Conservation (phyloP, 2,113 vertebrate genomes). For the Gobio gobio region DNA sequence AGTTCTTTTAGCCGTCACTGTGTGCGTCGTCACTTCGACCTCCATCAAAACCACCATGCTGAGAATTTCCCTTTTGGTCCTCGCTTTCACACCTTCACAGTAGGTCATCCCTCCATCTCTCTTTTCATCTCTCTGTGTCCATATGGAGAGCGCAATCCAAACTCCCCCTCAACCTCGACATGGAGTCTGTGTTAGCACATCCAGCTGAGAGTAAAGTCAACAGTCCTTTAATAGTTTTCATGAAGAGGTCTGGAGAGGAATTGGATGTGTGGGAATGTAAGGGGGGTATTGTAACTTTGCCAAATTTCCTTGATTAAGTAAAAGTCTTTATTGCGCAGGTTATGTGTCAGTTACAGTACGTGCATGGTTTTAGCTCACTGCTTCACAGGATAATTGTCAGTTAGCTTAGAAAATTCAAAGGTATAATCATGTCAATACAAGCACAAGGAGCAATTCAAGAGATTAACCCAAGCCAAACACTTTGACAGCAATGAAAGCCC, state of each 20-base stretch:
- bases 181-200: constrained; percentile 47
- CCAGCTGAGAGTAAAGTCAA: constrained; percentile 56
- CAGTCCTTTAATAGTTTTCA: constrained; percentile 49
- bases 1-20: constrained; percentile 14
- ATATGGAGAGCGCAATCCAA: constrained; percentile 42
- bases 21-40: constrained; percentile 17
- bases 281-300: background rate
- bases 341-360: background rate
- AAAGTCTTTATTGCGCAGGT: background rate
- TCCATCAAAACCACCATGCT: constrained; percentile 52
- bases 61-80: constrained; percentile 59
- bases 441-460: constrained; percentile 52
- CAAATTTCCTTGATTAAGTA: background rate
- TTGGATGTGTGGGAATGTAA: background rate
- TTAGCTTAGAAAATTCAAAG: constrained; percentile 52
- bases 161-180: constrained; percentile 40
- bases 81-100: constrained; percentile 58
- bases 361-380: background rate
- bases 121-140: constrained; percentile 55
- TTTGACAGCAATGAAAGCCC: constrained; percentile 64
- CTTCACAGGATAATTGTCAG: constrained; percentile 39
- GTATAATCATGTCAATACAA: constrained; percentile 59
- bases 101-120: constrained; percentile 43
- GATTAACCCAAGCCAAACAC: constrained; percentile 70
- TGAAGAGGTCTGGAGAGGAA: constrained; percentile 18